Evolutionary conservation across 2,113 vertebrate genomes (phyloP).

Genomic region (Strix uralensis): DNA sequence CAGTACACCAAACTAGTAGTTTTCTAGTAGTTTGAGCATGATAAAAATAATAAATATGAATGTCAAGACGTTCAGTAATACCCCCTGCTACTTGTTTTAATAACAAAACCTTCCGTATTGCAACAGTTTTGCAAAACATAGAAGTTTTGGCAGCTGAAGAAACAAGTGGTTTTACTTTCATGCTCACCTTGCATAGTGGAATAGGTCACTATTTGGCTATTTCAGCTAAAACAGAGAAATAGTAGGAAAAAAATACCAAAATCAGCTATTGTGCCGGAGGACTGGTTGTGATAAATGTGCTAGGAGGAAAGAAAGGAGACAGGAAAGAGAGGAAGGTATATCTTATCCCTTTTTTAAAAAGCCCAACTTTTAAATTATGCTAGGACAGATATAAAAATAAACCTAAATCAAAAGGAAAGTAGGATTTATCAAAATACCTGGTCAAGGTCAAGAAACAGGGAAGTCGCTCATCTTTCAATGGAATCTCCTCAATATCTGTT

Average conservation of each 20-base stretch:
- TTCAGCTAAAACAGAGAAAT: background rate
- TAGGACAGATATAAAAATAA: constrained; percentile 19
- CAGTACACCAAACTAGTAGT: background rate
- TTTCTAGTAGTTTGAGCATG: background rate
- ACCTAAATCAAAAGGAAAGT: background rate
- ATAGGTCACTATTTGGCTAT: background rate
- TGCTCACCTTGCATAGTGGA: background rate
- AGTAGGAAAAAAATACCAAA: background rate
- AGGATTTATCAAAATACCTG: constrained; percentile 27
- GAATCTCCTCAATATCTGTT: background rate
- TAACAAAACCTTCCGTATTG: background rate
- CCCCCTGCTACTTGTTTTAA: background rate
- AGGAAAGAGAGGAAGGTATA: background rate
- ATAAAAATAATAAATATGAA: background rate
- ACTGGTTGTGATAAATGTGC: background rate
- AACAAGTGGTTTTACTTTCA: background rate
- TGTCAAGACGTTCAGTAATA: background rate
- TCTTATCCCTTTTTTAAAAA: background rate
- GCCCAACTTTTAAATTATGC: background rate
- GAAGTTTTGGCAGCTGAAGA: background rate
- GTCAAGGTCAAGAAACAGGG: constrained; percentile 10
- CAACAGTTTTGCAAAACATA: background rate
- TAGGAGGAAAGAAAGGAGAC: background rate
- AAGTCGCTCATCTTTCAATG: background rate
- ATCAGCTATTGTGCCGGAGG: background rate